Base-by-base conservation (phyloP, 2,888 invertebrate species). In the Altica lythri region DNA sequence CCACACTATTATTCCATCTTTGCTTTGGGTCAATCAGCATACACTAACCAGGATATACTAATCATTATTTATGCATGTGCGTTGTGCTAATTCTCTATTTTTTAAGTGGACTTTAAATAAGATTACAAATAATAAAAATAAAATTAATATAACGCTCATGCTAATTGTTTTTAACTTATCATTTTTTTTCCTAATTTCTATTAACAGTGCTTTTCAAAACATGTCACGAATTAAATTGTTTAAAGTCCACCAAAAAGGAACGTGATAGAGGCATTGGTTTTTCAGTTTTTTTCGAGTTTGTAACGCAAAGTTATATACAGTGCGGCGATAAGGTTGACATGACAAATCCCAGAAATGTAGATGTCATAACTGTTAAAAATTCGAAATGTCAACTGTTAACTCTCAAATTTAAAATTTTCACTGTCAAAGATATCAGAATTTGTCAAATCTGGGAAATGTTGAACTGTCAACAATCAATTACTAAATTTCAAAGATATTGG, bases 21-120 rank as follows among this genome's bases (percentile, higher is more conserved):
- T n/a, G 22, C 40, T 25, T 42, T 18, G 49, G 40, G 34, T 29
- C 19, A 30, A 52, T 44, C 34, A 27, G n/a, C 27, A 29, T 37
- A 29, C 16, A 42, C 43, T 35, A 35, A 47, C 27, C 30, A 34
- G 12, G n/a, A n/a, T 10, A 17, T 46, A 34, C 48, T 47, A 48
- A 37, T 17, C 27, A 13, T 30, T 4, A 48, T 12, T 47, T 32
- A 47, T 57, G 61, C 61, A 61, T 59, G 59, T 53, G 59, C 59
- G 59, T 61, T 61, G 44, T 61, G 57, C 56, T 61, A 59, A 61
- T 59, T 55, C 27, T 14, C 34, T 44, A 32, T 49, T 51, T 55
- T 37, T 46, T 37, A 77, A 76, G 78, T 78, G 78, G 79, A 79
- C 79, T 79, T 79, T 78, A 78, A 78, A 77, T 70, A 69, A 66